Evolutionary conservation across 2,797 vertebrate species (phyloP), one percentile per base, ranked within the genome.

Genomic region (Channa striata): DNA sequence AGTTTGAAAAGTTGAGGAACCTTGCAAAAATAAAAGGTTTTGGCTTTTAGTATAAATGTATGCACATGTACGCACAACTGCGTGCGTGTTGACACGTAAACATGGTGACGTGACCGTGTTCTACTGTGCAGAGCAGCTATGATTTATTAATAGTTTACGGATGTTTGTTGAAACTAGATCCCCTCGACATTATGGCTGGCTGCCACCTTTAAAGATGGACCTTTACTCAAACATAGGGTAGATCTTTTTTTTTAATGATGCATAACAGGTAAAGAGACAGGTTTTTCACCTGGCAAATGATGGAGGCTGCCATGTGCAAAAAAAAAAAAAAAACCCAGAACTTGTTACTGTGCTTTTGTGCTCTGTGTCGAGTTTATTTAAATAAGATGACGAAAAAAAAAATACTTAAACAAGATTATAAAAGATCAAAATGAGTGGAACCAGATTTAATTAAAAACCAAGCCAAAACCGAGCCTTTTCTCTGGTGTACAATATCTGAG

Each of bases 91-190:
- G 59, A 63, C 77, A 42, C 58, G 66, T 57, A 80, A 60, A 64
- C 52, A 39, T 9, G 5, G 37, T 42, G 78, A 87, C 40, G 63
- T 65, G 60, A n/a, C 77, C 76, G 68, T 61, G 34, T 51, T 85
- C 56, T 63, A 17, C 36, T 11, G 76, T 39, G 47, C 68, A 25
- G 39, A 71, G 59, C 72, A 23, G 60, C 72, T 51, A 61, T 81
- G 74, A 88, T 85, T 88, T 90, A 88, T 85, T 89, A 88, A 87
- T 88, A 85, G 82, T 83, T 63, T 11, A 8, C 8, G 71, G 77
- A 86, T 68, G 79, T 87, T 90, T 81, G 80, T 69, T 72, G 86
- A 83, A 89, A 87, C 64, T 66, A 64, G 78, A 88, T 78, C 82
- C 46, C 43, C 72, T 74, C 60, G 25, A 77, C 75, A 74, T 81